Percentiles rank a stretch among this genome's conserved stretches.
These are phyloP conservation scores for Drosophila fulvimacula DNA, from an alignment of 2,888 invertebrate genomes.

Conservation along the genomic window DNA sequence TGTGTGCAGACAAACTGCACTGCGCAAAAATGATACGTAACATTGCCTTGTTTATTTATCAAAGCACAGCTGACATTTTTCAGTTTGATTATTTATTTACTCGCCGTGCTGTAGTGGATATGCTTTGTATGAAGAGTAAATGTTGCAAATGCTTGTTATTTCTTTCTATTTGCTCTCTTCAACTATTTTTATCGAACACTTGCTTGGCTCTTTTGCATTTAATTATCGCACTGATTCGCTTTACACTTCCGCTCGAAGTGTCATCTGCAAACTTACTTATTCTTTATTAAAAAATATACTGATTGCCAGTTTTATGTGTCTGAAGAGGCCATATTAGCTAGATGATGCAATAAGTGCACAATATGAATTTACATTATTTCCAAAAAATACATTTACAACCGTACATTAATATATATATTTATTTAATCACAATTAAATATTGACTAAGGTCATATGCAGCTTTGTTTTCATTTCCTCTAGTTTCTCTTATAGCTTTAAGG, in stretches of 20 bases:
- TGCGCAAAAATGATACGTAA: slow-evolving; percentile 32
- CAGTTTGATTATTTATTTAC: slow-evolving; percentile 11
- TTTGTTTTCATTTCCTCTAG: background rate
- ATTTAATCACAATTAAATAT: no score
- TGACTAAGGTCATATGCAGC: background rate
- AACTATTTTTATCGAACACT: background rate
- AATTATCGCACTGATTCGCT: slow-evolving; percentile 28
- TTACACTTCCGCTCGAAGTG: slow-evolving; percentile 18
- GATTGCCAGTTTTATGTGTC: background rate
- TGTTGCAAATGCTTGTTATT: background rate
- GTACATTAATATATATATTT: no score
- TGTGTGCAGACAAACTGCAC: slow-evolving; percentile 29
- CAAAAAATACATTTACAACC: background rate
- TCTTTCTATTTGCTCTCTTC: background rate
- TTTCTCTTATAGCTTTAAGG: background rate
- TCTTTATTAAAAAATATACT: slow-evolving; percentile 3
- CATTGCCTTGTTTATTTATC: slow-evolving; percentile 26
- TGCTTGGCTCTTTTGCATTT: background rate
- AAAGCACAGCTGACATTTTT: slow-evolving; percentile 7
- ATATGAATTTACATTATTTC: background rate
- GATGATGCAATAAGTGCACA: background rate
- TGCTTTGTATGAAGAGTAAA: background rate
- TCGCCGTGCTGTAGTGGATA: background rate
- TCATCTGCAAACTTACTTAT: slow-evolving; percentile 7
- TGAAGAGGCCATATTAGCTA: background rate